Evolutionary conservation across 2,113 vertebrate genomes (phyloP).

Genomic region (Echinops telfairi): DNA sequence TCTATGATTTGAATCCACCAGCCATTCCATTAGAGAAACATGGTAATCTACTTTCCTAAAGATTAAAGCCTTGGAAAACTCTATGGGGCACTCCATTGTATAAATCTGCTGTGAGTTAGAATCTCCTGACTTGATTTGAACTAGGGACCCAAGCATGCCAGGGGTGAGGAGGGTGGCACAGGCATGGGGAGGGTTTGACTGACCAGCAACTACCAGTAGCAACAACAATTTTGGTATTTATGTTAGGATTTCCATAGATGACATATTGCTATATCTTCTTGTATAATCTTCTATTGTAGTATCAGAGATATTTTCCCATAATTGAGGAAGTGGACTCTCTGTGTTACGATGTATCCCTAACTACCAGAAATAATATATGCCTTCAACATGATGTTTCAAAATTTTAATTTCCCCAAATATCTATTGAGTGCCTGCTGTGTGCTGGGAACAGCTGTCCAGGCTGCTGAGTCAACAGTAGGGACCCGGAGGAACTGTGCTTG

Average conservation of each 20-base stretch:
- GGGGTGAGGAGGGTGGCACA: not conserved
- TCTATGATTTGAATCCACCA: not conserved
- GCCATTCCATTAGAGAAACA: not conserved
- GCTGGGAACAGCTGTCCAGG: not conserved
- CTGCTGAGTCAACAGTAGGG: not conserved
- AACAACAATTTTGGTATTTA: not conserved
- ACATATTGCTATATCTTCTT: not conserved
- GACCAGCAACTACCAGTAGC: not conserved
- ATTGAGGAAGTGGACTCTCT: not conserved
- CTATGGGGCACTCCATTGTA: not conserved
- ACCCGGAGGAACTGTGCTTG: no score
- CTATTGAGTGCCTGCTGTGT: not conserved
- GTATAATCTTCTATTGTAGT: not conserved
- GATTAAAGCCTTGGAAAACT: not conserved
- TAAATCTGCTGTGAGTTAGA: not conserved
- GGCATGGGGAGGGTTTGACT: not conserved
- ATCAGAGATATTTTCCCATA: not conserved
- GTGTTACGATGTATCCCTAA: not conserved
- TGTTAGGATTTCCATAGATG: constrained; percentile 9
- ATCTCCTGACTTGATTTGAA: not conserved
- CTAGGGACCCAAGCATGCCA: not conserved
- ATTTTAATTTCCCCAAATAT: not conserved
- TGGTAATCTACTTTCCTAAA: not conserved
- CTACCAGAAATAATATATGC: not conserved
- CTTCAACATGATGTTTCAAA: not conserved